Base-by-base conservation (phyloP, 2,797 vertebrate species). In the Valencia hispanica region DNA sequence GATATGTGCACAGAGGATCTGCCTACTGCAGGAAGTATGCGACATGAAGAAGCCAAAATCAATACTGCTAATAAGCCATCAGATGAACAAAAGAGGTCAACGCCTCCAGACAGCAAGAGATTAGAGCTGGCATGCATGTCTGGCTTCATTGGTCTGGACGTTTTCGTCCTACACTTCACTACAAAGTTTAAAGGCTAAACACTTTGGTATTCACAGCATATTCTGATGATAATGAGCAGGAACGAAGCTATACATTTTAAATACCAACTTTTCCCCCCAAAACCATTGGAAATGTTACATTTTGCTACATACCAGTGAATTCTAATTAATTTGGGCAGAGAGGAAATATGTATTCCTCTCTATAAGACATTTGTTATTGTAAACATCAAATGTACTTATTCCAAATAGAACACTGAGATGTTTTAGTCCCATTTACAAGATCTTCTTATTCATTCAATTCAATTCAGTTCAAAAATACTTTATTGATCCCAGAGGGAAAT, bases 21-120 rank as follows among this genome's bases (percentile, higher is more conserved):
- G 86, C 73, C 82, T 79, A 88, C 91, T 70, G 87, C 89, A 90
- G 89, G 86, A 90, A 89, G 83, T 84, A 82, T 76, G 77, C 72
- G 70, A 77, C 81, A 85, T 80, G 87, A 90, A 91, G 75, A 72
- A 89, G 89, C 87, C 87, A 88, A 91, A 93, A 94, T 94, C 93
- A 92, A 94, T 94, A 89, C 57, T 74, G 87, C 72, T 90, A 90
- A 93, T 93, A 87, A 92, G 89, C 89, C 84, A 81, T 91, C 91
- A 88, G 82, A 5, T 79, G 86, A 87, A 86, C 85, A 85, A 93
- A 94, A 72, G 87, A 92, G 94, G 93, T 94, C 93, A 94, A 73
- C 14, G 88, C 87, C 80, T 86, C 87, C 86, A 92, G 91, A 90
- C 89, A 86, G 79, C 72, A 78, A 77, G 80, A 71, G 89, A 87